Base-by-base conservation (phyloP, 2,888 invertebrate species). In the Beris chalybata region DNA sequence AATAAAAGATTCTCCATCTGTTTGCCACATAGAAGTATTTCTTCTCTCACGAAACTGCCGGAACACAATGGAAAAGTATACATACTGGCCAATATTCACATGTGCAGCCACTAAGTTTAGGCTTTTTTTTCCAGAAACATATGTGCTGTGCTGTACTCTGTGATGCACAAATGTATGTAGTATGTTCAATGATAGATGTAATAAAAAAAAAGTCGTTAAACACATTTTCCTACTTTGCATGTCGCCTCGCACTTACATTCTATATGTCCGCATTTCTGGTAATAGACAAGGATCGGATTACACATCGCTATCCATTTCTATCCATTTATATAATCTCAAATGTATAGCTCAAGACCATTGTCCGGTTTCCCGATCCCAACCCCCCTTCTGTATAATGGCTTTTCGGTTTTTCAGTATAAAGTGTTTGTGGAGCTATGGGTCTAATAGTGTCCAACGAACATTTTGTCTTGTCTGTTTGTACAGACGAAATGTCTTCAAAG, bases 261-360 rank as follows among this genome's bases (percentile, higher is more conserved):
- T 22, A 22, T 22, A 3, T 22, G 22, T 22, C 22, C 22, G 15
- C 22, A 61, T 50, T 52, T 50, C 15, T 50, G n/a, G 50, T 61
- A 61, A 61, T 61, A 61, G 52, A 61, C 55, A 29, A 15, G 61
- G 61, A 61, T 61, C 61, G 45, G 31, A 61, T 61, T 61, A 43
- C 61, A 52, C 52, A 32, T 61, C 15, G 43, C 50, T 61, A 61
- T 61, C 45, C 50, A 52, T 61, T 47, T 15, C 29, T 15, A 13
- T 22, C 50, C 61, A 52, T 38, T 38, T 38, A 38, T 9, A 5
- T 9, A 38, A 38, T 38, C 38, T 38, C 38, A 1, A 38, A 38
- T 9, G 38, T 38, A 9, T 38, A 2, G 38, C 9, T 38, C 38
- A 38, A 38, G 38, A 9, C 38, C 38, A 38, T 38, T 38, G 38